Percentiles rank a stretch among this genome's conserved stretches.
phyloP scores from a whole-genome alignment of 1,140 invertebrate species.

The Drosophila lini region DNA sequence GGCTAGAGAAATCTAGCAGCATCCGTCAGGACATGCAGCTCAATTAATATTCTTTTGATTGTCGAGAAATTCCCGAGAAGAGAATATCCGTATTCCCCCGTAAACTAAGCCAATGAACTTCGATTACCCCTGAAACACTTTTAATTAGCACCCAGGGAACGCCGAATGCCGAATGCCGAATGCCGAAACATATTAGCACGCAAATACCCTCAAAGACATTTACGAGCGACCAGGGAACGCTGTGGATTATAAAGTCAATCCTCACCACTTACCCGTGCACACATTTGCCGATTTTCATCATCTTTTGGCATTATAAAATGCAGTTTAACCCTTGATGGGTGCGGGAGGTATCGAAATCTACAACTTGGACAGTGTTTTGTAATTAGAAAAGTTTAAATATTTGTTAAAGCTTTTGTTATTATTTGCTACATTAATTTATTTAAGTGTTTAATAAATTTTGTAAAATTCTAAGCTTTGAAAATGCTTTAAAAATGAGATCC shows the following conservation, averaged over 20 bases:
- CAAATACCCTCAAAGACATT: slow-evolving; percentile 7
- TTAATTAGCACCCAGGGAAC: background rate
- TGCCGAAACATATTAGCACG: slow-evolving; percentile 19
- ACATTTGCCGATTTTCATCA: slow-evolving; percentile 37
- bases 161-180: background rate
- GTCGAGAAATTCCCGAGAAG: background rate
- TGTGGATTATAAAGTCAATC: slow-evolving; percentile 19
- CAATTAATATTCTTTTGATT: background rate
- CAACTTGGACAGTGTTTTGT: background rate
- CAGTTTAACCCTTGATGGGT: slow-evolving; percentile 11
- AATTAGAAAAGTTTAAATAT: background rate
- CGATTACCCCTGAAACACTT: slow-evolving; percentile 3
- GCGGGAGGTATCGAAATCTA: too few relatives aligned
- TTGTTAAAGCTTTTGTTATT: background rate
- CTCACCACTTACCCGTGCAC: background rate
- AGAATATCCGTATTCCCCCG: background rate
- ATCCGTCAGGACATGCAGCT: background rate
- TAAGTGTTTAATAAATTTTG: background rate
- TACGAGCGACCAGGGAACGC: slow-evolving; percentile 1
- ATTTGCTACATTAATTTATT: background rate
- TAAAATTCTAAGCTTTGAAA: background rate
- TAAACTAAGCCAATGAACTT: slow-evolving; percentile 42
- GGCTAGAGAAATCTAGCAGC: background rate
- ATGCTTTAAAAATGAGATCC: background rate
- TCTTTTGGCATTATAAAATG: slow-evolving; percentile 18